Percentiles rank a stretch among this genome's conserved stretches.
Conservation (phyloP, 2,113 vertebrate genomes). For the Scartelaos histophorus region DNA sequence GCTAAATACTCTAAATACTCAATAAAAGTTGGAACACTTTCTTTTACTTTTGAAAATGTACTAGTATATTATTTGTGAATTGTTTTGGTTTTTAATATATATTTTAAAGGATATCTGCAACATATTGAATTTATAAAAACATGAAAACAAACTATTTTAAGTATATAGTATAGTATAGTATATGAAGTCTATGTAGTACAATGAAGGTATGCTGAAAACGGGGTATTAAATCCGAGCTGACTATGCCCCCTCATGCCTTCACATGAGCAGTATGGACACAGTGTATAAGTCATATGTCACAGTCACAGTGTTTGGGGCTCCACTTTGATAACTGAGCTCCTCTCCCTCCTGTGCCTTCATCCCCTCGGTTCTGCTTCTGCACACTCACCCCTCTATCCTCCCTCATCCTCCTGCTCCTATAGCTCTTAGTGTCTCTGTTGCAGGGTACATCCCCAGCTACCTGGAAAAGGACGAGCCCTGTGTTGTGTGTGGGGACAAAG, state of each 20-base stretch:
- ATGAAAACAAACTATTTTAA: too few species aligned
- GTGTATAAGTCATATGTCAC: constrained; percentile 28
- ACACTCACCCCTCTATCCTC: constrained; percentile 18
- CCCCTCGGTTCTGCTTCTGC: neutral
- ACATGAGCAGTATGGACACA: constrained; percentile 3
- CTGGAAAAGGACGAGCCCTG: constrained; percentile 97
- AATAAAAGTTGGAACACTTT: too few species aligned
- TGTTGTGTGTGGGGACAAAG: constrained; percentile 93
- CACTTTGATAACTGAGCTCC: constrained; percentile 45
- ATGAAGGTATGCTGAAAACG: neutral
- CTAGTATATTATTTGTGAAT: too few species aligned
- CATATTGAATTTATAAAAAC: too few species aligned
- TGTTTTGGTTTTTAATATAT: too few species aligned
- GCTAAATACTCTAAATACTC: too few species aligned
- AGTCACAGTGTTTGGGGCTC: constrained; percentile 24
- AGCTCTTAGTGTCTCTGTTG: constrained; percentile 71
- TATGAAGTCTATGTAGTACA: neutral
- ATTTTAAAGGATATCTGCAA: too few species aligned
- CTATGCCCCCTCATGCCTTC: constrained; percentile 6
- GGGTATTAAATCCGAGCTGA: too few species aligned
- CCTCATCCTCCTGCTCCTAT: constrained; percentile 52
- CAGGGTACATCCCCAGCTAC: constrained; percentile 97
- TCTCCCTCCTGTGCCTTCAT: constrained; percentile 17
- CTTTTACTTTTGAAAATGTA: too few species aligned
- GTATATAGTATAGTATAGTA: neutral